Percentiles rank a stretch among this genome's conserved stretches.
These are phyloP conservation scores for Lithosia quadra DNA, from an alignment of 2,888 invertebrate species.

Conservation along the genomic window DNA sequence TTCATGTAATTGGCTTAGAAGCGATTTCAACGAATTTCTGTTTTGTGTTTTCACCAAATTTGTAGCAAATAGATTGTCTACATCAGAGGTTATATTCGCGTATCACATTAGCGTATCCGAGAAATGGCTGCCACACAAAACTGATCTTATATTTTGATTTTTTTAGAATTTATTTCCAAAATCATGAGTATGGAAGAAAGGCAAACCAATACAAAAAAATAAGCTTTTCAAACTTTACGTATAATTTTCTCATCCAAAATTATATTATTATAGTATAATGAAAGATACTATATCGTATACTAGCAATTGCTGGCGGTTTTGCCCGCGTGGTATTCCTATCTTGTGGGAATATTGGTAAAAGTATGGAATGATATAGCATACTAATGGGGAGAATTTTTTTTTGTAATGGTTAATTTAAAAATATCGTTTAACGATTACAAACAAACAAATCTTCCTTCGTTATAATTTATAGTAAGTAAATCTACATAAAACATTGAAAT, in stretches of 20 bases:
- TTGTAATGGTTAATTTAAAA: too few relatives aligned
- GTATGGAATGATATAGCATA: too few relatives aligned
- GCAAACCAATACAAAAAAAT: neutral
- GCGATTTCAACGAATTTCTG: conserved; percentile 26
- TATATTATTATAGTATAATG: neutral
- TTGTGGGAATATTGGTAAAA: too few relatives aligned
- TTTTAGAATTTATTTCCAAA: neutral
- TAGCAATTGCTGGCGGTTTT: too few relatives aligned
- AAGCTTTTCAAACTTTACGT: neutral
- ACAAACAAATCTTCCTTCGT: too few relatives aligned
- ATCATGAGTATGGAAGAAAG: neutral
- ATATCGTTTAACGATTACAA: too few relatives aligned
- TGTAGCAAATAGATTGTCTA: neutral
- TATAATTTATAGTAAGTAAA: too few relatives aligned
- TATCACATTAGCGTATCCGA: conserved; percentile 15
- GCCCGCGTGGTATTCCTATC: too few relatives aligned
- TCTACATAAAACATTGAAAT: neutral
- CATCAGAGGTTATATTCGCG: conserved; percentile 18
- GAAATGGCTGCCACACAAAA: conserved; percentile 16
- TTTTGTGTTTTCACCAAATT: conserved; percentile 32
- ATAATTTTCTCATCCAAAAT: neutral
- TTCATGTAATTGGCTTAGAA: conserved; percentile 32
- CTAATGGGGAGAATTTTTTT: too few relatives aligned
- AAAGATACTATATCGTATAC: neutral
- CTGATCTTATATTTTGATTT: neutral